These are phyloP conservation scores for Amphiura filiformis DNA, from an alignment of 35 echinoderm and acorn worm species.

Conservation along the genomic window DNA sequence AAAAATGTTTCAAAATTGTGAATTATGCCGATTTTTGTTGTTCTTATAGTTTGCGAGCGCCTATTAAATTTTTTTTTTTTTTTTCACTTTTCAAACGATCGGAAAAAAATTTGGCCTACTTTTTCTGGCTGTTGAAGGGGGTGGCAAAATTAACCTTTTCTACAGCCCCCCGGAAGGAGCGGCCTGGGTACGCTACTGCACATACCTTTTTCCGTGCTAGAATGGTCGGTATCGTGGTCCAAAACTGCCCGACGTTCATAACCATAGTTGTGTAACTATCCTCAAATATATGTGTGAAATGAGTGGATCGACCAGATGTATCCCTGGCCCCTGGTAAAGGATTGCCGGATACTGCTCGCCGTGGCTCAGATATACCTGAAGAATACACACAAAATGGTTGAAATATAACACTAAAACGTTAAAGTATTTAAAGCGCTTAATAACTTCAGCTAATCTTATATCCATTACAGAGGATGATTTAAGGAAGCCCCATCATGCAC, in stretches of 20 bases:
- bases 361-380: constrained; percentile 2
- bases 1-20: too few species aligned
- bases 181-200: too few species aligned
- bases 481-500: too few species aligned
- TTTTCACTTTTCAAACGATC: too few species aligned
- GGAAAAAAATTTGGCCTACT: too few species aligned
- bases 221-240: constrained; percentile 81
- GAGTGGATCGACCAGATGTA: constrained; percentile 17
- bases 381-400: not conserved
- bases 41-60: too few species aligned
- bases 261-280: constrained; percentile 27
- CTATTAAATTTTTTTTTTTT: too few species aligned
- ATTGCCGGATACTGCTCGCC: constrained; percentile 6
- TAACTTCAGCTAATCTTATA: not conserved
- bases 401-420: not conserved
- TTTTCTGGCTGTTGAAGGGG: too few species aligned
- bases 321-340: constrained; percentile 27
- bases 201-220: constrained; percentile 51
- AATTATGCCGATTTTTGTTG: too few species aligned
- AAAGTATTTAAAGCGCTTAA: not conserved
- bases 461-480: too few species aligned
- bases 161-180: too few species aligned
- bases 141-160: too few species aligned
- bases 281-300: constrained; percentile 19
- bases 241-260: constrained; percentile 81